These are phyloP conservation scores for Porites lutea DNA, from an alignment of 64 coral and sea anemone genomes.

Conservation along the genomic window DNA sequence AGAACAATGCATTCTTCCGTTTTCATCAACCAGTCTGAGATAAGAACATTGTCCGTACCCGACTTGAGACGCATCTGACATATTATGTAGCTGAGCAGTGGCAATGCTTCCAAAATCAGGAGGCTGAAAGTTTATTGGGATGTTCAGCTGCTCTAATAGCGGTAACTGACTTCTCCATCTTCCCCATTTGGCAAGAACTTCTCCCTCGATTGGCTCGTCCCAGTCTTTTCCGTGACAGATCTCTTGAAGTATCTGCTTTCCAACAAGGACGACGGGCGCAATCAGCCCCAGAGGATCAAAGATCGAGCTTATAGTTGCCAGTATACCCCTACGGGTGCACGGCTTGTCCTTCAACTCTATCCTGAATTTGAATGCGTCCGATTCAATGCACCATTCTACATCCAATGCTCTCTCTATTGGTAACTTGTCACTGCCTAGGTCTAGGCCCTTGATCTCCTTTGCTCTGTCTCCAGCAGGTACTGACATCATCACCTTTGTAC, in stretches of 20 bases:
- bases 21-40: constrained; percentile 21
- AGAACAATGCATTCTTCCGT: constrained; percentile 37
- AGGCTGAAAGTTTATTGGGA: constrained; percentile 47
- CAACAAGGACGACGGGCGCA: too few relatives aligned
- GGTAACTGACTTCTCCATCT: constrained; percentile 44
- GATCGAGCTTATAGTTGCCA: too few relatives aligned
- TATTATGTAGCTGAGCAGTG: constrained; percentile 35
- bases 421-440: constrained; percentile 48
- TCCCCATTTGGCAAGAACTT: constrained; percentile 41
- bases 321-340: too few relatives aligned
- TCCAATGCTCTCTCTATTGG: constrained; percentile 36
- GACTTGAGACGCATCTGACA: constrained; percentile 40
- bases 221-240: too few relatives aligned
- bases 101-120: constrained; percentile 28
- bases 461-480: constrained; percentile 30
- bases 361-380: constrained; percentile 47
- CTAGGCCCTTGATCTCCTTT: constrained; percentile 49
- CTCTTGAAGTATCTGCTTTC: too few relatives aligned
- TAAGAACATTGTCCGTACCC: constrained; percentile 72
- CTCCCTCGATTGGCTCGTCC: too few relatives aligned
- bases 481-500: constrained; percentile 36
- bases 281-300: too few relatives aligned
- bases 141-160: not conserved
- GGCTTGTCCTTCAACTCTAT: constrained; percentile 61
- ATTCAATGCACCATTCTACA: constrained; percentile 58